phyloP scores from a whole-genome alignment of 2,888 invertebrate species.

The Meta bourneti region DNA sequence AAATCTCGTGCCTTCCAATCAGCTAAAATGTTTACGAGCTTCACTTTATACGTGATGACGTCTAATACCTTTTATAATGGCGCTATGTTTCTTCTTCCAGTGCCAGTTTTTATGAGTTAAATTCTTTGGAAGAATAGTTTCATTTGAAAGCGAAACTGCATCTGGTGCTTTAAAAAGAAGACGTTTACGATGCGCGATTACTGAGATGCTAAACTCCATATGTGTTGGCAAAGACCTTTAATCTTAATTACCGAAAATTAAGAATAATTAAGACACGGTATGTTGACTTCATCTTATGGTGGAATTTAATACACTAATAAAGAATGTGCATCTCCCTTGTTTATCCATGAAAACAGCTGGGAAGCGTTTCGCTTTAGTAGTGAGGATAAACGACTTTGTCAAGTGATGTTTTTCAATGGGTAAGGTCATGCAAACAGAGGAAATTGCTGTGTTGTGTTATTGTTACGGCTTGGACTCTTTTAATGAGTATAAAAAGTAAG shows the following conservation, averaged over 20 bases:
- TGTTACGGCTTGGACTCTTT: neutral
- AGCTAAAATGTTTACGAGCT: neutral
- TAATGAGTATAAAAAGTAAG: neutral
- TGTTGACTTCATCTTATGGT: neutral
- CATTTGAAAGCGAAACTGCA: too few relatives aligned
- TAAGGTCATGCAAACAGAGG: neutral
- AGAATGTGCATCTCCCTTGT: neutral
- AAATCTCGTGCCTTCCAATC: neutral
- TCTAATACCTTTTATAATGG: neutral
- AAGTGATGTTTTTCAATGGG: neutral
- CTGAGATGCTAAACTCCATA: neutral
- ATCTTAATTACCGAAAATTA: constrained; percentile 33
- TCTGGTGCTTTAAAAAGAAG: neutral
- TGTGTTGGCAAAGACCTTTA: neutral
- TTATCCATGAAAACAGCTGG: neutral
- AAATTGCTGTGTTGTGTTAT: neutral
- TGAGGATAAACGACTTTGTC: neutral
- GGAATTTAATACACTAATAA: neutral
- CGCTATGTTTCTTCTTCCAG: neutral
- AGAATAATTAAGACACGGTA: neutral
- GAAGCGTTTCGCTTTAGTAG: neutral
- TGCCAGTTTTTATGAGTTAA: neutral
- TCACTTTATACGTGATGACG: neutral
- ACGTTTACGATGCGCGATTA: neutral
- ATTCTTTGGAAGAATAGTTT: neutral